Percentiles rank a stretch among this genome's conserved stretches.
Evolutionary conservation across 2,113 vertebrate genomes (phyloP).

Genomic region (Tyto alba): DNA sequence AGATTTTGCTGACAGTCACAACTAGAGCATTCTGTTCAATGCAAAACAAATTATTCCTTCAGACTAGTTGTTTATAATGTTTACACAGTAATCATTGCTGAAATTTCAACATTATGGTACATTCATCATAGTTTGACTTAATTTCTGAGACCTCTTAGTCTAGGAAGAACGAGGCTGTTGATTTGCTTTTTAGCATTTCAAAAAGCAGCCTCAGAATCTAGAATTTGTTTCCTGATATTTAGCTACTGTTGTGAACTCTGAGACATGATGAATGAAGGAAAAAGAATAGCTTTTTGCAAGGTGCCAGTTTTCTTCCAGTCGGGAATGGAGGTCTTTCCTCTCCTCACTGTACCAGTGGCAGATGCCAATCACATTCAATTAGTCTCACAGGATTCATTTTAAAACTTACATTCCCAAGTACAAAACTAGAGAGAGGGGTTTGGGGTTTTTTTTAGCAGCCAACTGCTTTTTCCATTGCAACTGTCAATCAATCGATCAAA

Average conservation of each 20-base stretch:
- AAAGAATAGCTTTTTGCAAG: background rate
- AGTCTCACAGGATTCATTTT: conserved; percentile 44
- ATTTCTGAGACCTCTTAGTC: conserved; percentile 40
- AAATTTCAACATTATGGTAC: conserved; percentile 9
- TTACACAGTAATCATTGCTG: conserved; percentile 17
- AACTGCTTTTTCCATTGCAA: conserved; percentile 25
- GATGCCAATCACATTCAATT: conserved; percentile 64
- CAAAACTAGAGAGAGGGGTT: background rate
- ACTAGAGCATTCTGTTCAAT: background rate
- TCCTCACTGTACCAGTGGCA: conserved; percentile 12
- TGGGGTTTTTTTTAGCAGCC: conserved; percentile 2
- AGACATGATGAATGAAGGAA: conserved; percentile 11
- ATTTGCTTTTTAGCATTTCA: conserved; percentile 37
- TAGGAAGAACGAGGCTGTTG: background rate
- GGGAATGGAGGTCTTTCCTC: background rate
- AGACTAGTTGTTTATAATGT: background rate
- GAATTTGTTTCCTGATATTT: conserved; percentile 13
- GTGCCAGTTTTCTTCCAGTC: background rate
- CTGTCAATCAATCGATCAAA: conserved; percentile 54
- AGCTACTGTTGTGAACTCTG: conserved; percentile 11
- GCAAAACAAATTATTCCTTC: conserved; percentile 33
- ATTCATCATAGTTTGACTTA: conserved; percentile 39
- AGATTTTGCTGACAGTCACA: conserved; percentile 35
- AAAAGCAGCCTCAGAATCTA: background rate
- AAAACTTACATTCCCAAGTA: conserved; percentile 25